Base-by-base conservation (phyloP, 2,797 vertebrate species). In the Spinibarbus caldwelli region DNA sequence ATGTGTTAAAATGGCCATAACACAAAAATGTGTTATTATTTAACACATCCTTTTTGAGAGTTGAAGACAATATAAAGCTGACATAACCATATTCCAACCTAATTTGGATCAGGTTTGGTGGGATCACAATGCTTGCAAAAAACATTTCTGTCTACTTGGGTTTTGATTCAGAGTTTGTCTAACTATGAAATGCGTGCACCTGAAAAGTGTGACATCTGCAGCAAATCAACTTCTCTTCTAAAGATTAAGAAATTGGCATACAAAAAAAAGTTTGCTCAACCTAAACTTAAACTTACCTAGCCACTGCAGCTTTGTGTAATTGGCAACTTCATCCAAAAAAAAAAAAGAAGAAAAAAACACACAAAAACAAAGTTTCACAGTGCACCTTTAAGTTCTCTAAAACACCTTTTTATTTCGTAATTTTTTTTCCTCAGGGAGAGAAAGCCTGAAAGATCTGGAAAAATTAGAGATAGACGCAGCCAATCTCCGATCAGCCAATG, bases 381-480 rank as follows among this genome's bases (percentile, higher is more conserved):
- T 41, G 38, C 67, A 41, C 36, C 2, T 11, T 38, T 68, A 47
- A 45, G 38, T 6, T 43, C 2, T 64, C 5, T 64, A n/a, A 21
- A 62, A 62, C n/a, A 59, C 26, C n/a, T 72, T 72, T 45, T 41
- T 47, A 45, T 57, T 19, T 14, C n/a, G 2, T 29, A 12, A 17
- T 92, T 47, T 68, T 36, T 38, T 15, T 76, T 21, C 43, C 26
- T 77, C 89, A 97, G 96, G 94, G 89, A 96, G 95, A 90, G 96
- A 96, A 66, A 94, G 95, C 89, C 89, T 96, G 90, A 96, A 95
- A 90, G 96, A 96, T 90, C 95, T 95, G 84, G 96, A 97, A 88
- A 95, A 95, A 90, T 72, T 97, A 87, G 96, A 97, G 90, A 91
- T 94, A 92, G 96, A 97, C 78, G 89, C 95, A 82, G 93, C 92